Base-by-base conservation (phyloP, 1,140 invertebrate genomes). In the Geopemphigus sp. region DNA sequence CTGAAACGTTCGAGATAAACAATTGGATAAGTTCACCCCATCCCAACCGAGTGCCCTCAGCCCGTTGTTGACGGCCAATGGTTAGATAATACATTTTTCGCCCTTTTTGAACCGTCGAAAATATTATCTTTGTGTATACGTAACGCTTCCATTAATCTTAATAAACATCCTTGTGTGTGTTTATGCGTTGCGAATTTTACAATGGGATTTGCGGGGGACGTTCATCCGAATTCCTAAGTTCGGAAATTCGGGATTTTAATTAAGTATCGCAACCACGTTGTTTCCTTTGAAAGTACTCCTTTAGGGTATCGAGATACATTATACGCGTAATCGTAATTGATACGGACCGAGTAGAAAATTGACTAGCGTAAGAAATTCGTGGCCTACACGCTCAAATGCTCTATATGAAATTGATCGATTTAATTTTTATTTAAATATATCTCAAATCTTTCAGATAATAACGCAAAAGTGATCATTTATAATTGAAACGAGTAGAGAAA, bases 71-170 rank as follows among this genome's bases (percentile, higher is more conserved):
- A 22, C 12, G 64, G 15, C 26, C n/a, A 14, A 66, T 47, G 39
- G 32, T 39, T 39, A 39, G 32, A 39, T 39, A 4, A 39, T 8
- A 39, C 17, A 14, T 24, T 47, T 47, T 68, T n/a, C 5, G 39
- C 32, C 32, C 64, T 45, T 22, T 45, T 5, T 17, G 22, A 14
- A 14, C 22, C 66, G 45, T 68, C 15, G 5, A 26, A 50, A 68
- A 50, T 68, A 50, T 68, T 14, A 68, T 68, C 24, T 14, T 14
- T 68, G 47, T 68, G 47, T 32, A 63, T 66, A 68, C 47, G 45
- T 50, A 68, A 50, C 66, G 14, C 22, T 68, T 68, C 22, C 66
- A 68, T 68, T 68, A 50, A 68, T 68, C 45, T 50, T 14, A 22
- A 5, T 3, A 24, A 15, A 1, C 6, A 0, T 50, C 5, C 17